A percentile compares a stretch with the other conserved stretches of the same genome.
These are phyloP conservation scores for Pogonocichla stellata DNA, from an alignment of 2,113 vertebrate species.

Conservation along the genomic window DNA sequence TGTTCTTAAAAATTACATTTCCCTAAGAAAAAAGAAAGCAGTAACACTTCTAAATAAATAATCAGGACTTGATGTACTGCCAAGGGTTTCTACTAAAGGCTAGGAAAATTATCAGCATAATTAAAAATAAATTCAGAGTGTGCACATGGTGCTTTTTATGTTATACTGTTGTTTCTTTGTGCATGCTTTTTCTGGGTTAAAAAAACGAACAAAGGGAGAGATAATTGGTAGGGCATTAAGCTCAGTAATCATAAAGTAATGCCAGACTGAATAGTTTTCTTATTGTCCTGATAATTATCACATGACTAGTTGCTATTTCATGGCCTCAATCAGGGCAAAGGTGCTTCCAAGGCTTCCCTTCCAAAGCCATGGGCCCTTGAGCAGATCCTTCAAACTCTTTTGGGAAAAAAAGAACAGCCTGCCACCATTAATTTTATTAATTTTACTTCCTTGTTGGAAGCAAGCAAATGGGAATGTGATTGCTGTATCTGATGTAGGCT, in stretches of 20 bases:
- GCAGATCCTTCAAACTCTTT: background rate
- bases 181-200: background rate
- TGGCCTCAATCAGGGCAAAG: background rate
- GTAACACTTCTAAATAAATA: constrained; percentile 65
- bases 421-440: background rate
- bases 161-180: constrained; percentile 1
- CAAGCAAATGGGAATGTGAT: background rate
- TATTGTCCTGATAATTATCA: constrained; percentile 30
- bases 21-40: constrained; percentile 43
- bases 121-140: constrained; percentile 65
- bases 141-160: constrained; percentile 36
- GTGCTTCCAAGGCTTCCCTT: background rate
- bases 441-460: background rate
- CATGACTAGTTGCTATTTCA: background rate
- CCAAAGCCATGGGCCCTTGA: background rate
- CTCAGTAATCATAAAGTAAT: constrained; percentile 12
- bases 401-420: background rate
- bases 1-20: constrained; percentile 28
- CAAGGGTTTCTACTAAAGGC: constrained; percentile 57
- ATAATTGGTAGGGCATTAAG: constrained; percentile 41
- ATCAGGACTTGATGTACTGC: constrained; percentile 61
- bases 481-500: background rate
- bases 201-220: constrained; percentile 31
- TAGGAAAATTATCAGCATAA: constrained; percentile 56
- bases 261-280: background rate